Evolutionary conservation across 2,797 vertebrate species (phyloP).

Genomic region (Fistularia commersonii): DNA sequence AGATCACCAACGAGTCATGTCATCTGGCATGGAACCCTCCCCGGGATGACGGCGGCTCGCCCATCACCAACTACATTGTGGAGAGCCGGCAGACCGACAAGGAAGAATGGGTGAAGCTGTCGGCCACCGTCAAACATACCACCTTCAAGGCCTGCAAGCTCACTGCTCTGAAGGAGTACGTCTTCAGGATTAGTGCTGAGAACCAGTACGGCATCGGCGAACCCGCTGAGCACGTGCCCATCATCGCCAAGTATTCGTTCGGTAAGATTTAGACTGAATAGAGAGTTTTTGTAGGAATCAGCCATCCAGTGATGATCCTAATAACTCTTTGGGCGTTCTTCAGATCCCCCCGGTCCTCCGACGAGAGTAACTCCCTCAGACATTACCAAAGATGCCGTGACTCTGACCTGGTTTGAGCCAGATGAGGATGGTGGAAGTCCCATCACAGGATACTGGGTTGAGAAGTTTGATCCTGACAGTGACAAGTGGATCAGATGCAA

Average conservation of each 20-base stretch:
- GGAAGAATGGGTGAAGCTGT: conserved; percentile 94
- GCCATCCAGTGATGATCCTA: background rate
- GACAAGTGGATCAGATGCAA: conserved; percentile 98
- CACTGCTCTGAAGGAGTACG: conserved; percentile 87
- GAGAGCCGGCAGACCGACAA: conserved; percentile 86
- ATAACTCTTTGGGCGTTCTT: background rate
- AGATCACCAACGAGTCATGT: conserved; percentile 93
- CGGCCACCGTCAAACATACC: conserved; percentile 93
- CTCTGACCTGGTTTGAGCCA: conserved; percentile 92
- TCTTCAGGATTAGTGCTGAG: conserved; percentile 94
- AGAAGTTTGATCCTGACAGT: conserved; percentile 90
- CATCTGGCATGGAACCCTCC: conserved; percentile 95
- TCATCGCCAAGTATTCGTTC: conserved; percentile 92
- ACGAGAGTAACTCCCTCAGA: conserved; percentile 88
- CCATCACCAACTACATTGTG: conserved; percentile 92
- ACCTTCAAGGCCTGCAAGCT: conserved; percentile 90
- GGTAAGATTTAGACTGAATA: conserved; percentile 70
- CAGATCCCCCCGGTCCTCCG: conserved; percentile 92
- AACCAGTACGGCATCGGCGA: conserved; percentile 96
- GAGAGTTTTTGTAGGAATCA: background rate
- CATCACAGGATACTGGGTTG: conserved; percentile 97
- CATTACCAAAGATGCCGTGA: conserved; percentile 90
- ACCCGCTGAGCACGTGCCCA: conserved; percentile 84
- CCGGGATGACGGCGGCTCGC: conserved; percentile 92
- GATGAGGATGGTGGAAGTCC: conserved; percentile 97